phyloP scores from a whole-genome alignment of 2,113 vertebrate species.

The Corvus moneduloides region DNA sequence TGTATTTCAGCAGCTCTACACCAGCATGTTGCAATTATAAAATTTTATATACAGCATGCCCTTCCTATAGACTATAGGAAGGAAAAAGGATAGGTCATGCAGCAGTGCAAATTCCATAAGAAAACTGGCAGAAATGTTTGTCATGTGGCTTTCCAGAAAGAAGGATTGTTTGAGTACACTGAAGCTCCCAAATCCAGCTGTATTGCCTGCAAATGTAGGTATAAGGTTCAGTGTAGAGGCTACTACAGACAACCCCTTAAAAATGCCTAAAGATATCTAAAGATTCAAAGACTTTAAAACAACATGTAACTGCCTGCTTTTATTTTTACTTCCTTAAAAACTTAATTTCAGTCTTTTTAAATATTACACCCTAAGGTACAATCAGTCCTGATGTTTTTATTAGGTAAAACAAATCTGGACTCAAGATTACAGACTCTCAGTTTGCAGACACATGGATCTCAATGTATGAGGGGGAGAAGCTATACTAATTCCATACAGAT shows the following conservation, averaged over 20 bases:
- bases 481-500: conserved; percentile 77
- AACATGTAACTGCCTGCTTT: not conserved
- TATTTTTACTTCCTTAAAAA: conserved; percentile 48
- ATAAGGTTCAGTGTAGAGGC: not conserved
- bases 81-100: not conserved
- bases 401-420: conserved; percentile 17
- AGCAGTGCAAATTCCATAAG: not conserved
- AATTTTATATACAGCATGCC: not conserved
- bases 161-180: not conserved
- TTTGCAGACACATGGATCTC: conserved; percentile 62
- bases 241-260: conserved; percentile 7
- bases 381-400: conserved; percentile 56
- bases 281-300: conserved; percentile 7
- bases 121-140: not conserved
- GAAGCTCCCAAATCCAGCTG: not conserved
- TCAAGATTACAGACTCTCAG: conserved; percentile 22
- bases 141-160: not conserved
- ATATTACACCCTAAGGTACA: conserved; percentile 31
- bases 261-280: not conserved
- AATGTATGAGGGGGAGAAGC: conserved; percentile 50
- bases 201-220: not conserved
- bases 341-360: conserved; percentile 15
- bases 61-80: not conserved
- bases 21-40: not conserved
- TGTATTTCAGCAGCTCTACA: not conserved